Evolutionary conservation across 2,113 vertebrate species (phyloP).

Genomic region (Colistium nudipinnis): DNA sequence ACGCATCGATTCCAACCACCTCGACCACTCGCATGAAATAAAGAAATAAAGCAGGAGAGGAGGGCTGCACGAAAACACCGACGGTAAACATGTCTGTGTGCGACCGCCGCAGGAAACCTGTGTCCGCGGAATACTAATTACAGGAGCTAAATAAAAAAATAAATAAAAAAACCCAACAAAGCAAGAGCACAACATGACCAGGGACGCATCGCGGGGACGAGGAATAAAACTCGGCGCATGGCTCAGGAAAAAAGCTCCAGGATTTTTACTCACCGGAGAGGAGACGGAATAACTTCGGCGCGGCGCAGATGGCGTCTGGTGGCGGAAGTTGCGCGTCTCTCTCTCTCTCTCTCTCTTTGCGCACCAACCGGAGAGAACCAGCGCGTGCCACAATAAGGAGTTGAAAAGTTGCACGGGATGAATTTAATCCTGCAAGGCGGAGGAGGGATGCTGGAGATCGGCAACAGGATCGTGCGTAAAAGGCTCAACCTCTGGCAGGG

Average conservation of each 20-base stretch:
- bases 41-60: slow-evolving; percentile 8
- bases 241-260: neutral
- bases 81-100: slow-evolving; percentile 65
- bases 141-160: slow-evolving; percentile 47
- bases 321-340: slow-evolving; percentile 56
- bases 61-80: slow-evolving; percentile 25
- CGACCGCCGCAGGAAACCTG: slow-evolving; percentile 75
- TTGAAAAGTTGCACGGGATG: slow-evolving; percentile 54
- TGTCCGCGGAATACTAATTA: slow-evolving; percentile 82
- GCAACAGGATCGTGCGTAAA: slow-evolving; percentile 69
- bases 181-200: slow-evolving; percentile 7
- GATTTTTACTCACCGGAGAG: slow-evolving; percentile 55
- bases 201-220: neutral
- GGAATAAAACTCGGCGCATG: neutral
- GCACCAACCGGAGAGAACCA: neutral
- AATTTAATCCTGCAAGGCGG: slow-evolving; percentile 61
- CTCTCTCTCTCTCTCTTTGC: neutral
- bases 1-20: slow-evolving; percentile 35
- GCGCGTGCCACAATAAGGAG: slow-evolving; percentile 10
- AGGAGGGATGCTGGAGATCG: slow-evolving; percentile 40
- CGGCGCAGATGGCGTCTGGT: slow-evolving; percentile 35
- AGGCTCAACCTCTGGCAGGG: slow-evolving; percentile 59
- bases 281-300: slow-evolving; percentile 52
- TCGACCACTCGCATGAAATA: slow-evolving; percentile 24
- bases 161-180: slow-evolving; percentile 23